Evolutionary conservation across 2,797 vertebrate genomes (phyloP).

Genomic region (Intellagama lesueurii): DNA sequence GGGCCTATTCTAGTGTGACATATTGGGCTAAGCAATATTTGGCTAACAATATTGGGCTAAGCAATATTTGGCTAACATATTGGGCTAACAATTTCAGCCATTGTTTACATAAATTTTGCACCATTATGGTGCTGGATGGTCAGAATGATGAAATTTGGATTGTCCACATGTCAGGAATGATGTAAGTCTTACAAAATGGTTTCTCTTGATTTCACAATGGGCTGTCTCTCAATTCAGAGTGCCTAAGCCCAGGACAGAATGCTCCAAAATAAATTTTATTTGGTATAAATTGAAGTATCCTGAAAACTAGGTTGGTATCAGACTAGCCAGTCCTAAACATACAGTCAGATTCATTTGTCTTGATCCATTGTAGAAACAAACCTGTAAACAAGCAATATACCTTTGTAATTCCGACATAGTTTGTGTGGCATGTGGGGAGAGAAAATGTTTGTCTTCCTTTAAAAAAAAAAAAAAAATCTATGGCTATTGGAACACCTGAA

Average conservation of each 20-base stretch:
- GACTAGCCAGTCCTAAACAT: neutral
- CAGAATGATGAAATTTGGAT: neutral
- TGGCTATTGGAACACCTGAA: neutral
- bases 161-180: neutral
- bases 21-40: too few species aligned
- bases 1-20: too few species aligned
- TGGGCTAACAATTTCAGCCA: too few species aligned
- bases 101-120: neutral
- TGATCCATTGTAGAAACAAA: neutral
- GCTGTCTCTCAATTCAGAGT: neutral
- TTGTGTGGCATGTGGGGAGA: neutral
- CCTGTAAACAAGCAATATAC: neutral
- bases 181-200: neutral
- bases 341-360: too few species aligned
- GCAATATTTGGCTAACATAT: too few species aligned
- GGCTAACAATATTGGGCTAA: too few species aligned
- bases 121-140: slow-evolving; percentile 4
- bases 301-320: neutral
- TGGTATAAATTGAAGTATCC: neutral
- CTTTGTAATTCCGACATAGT: neutral
- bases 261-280: neutral
- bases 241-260: neutral
- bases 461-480: neutral
- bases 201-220: neutral
- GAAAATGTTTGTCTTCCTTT: neutral